phyloP scores from a whole-genome alignment of 1,140 invertebrate species.

The Maniola jurtina region DNA sequence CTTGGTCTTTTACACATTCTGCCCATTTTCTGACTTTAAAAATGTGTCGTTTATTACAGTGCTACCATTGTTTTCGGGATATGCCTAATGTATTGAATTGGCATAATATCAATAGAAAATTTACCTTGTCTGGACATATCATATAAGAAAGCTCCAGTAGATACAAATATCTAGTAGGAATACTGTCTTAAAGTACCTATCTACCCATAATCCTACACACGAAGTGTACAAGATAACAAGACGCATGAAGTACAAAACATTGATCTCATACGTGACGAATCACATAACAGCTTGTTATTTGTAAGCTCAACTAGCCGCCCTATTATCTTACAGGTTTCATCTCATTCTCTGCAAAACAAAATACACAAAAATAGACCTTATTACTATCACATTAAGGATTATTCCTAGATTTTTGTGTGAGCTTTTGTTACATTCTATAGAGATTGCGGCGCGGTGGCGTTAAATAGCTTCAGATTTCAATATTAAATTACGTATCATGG shows the following conservation, averaged over 20 bases:
- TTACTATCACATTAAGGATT: not conserved
- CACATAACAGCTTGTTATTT: conserved; percentile 44
- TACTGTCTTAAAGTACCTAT: not conserved
- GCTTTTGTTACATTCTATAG: not conserved
- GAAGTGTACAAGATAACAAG: conserved; percentile 24
- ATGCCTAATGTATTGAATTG: no score
- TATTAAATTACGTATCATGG: conserved; percentile 26
- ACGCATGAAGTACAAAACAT: conserved; percentile 19
- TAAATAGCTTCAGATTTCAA: conserved; percentile 25
- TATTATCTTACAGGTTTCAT: conserved; percentile 37
- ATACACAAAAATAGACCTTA: conserved; percentile 12
- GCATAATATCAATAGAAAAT: no score
- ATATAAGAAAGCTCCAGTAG: no score
- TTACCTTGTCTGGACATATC: no score
- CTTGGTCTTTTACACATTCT: conserved; percentile 31
- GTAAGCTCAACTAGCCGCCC: conserved; percentile 45
- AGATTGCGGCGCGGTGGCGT: not conserved
- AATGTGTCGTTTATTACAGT: not conserved
- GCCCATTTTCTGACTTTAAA: not conserved
- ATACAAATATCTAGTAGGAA: no score
- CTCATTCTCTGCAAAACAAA: conserved; percentile 8
- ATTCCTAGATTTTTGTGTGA: not conserved
- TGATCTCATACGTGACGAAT: conserved; percentile 33
- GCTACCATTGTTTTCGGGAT: no score
- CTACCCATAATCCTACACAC: not conserved